Evolutionary conservation across 1,140 invertebrate genomes (phyloP), one percentile per base, ranked within the genome.

Genomic region (Neodiprion fabricii): DNA sequence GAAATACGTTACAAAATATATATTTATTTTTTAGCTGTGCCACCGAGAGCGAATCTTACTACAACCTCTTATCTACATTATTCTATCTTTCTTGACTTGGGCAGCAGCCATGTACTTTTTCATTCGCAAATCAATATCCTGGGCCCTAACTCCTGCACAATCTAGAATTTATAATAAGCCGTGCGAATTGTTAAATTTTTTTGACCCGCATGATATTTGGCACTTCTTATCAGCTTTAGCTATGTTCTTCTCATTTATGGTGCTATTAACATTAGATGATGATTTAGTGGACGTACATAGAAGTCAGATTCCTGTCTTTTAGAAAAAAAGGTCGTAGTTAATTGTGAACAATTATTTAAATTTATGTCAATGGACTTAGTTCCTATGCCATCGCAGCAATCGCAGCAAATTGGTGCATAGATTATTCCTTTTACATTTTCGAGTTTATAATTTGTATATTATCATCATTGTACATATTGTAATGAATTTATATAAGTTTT

Each of bases 161-260:
- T 97, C 95, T 0, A 90, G 96, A 49, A 88, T 91, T 47, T 91
- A 91, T 78, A 98, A 98, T 86, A 90, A 91, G 61, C 89, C 90
- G 28, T 98, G 96, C 83, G 87, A 92, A 7, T 81, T 96, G 7
- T 87, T 97, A 2, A 87, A 92, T 70, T 96, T 97, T 81, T 97
- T 95, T 83, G 96, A 98, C 86, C 91, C 90, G 49, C 96, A 98
- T 85, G 96, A 98, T 81, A 91, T 96, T 28, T 98, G 96, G 96
- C 96, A 98, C 86, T 93, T 96, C 79, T 87, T 96, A 0, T 97
- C 96, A 17, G 94, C 96, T 7, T 90, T 93, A 48, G 94, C 94
- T 66, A 92, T 97, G 90, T 97, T 97, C 82, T 94, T 97, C 79
- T 96, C 94, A 40, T 97, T 97, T 82, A 95, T 95, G 92, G 91